Conservation (phyloP, 2,888 invertebrate species). For the Agapostemon virescens region DNA sequence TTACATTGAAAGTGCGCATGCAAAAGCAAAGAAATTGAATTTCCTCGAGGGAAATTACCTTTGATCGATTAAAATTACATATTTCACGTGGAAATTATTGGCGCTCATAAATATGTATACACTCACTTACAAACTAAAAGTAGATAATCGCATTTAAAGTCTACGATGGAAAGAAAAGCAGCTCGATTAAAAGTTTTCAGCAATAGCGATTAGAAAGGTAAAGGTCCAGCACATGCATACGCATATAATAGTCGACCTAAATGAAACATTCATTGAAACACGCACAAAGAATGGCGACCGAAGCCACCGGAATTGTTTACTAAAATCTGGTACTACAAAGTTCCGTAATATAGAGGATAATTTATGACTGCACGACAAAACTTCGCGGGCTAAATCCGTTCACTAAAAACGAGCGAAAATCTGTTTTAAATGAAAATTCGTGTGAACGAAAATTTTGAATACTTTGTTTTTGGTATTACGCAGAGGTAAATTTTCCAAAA, state of each 20-base stretch:
- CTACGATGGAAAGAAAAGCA: slow-evolving; percentile 3
- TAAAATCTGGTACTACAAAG: not conserved
- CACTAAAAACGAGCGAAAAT: not conserved
- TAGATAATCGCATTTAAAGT: slow-evolving; percentile 6
- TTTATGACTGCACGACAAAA: not conserved
- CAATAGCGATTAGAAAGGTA: not conserved
- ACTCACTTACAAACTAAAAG: slow-evolving; percentile 4
- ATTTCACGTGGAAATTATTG: slow-evolving; percentile 9
- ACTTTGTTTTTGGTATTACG: not conserved
- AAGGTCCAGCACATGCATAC: not conserved
- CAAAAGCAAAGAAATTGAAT: not conserved
- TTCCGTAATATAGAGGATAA: not conserved
- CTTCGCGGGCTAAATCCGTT: not conserved
- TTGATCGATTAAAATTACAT: slow-evolving; percentile 15
- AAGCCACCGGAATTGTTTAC: not conserved
- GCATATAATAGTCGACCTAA: not conserved
- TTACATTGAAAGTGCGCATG: not conserved
- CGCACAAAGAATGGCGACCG: not conserved
- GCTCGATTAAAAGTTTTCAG: slow-evolving; percentile 2
- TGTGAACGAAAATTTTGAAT: not conserved
- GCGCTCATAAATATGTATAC: slow-evolving; percentile 13
- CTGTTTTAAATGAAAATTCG: not conserved
- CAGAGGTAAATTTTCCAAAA: not conserved
- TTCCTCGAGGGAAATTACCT: not conserved
- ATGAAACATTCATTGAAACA: not conserved